Conservation (phyloP, 2,888 invertebrate genomes). For the Drosophila recens region DNA sequence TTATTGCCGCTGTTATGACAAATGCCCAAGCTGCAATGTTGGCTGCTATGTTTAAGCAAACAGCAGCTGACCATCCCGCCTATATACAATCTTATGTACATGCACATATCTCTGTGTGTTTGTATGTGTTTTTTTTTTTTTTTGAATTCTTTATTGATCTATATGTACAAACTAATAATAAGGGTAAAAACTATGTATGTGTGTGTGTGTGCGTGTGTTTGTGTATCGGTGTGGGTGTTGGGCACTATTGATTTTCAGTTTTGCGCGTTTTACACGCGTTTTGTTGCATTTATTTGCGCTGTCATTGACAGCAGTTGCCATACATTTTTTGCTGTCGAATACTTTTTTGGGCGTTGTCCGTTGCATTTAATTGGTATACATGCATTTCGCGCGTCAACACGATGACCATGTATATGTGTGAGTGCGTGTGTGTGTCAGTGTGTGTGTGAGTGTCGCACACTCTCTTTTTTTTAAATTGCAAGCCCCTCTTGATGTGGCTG, state of each 20-base stretch:
- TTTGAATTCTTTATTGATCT: too few relatives aligned
- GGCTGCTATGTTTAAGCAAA: constrained; percentile 37
- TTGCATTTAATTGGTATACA: constrained; percentile 78
- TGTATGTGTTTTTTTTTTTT: too few relatives aligned
- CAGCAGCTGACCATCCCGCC: constrained; percentile 63
- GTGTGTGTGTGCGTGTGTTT: constrained; percentile 14
- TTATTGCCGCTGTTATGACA: constrained; percentile 73
- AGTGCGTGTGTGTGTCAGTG: neutral
- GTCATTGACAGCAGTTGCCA: constrained; percentile 75
- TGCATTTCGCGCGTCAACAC: constrained; percentile 55
- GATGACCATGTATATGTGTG: constrained; percentile 15
- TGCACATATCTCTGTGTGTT: constrained; percentile 13
- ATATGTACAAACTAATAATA: too few relatives aligned
- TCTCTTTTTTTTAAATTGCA: constrained; percentile 38
- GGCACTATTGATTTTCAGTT: constrained; percentile 73
- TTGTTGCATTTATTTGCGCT: constrained; percentile 77
- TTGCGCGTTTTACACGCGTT: constrained; percentile 70
- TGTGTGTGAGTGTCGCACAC: constrained; percentile 7
- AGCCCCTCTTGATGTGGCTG: constrained; percentile 30
- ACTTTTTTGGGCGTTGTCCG: constrained; percentile 78
- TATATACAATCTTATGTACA: constrained; percentile 41
- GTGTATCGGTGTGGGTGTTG: constrained; percentile 11
- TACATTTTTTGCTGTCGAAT: constrained; percentile 44
- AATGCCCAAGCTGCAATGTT: constrained; percentile 50
- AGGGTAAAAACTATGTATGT: too few relatives aligned